Evolutionary conservation across 30 jellyfish, hydroid and myxozoan genomes (phyloP).

Genomic region (Mastigias papua): DNA sequence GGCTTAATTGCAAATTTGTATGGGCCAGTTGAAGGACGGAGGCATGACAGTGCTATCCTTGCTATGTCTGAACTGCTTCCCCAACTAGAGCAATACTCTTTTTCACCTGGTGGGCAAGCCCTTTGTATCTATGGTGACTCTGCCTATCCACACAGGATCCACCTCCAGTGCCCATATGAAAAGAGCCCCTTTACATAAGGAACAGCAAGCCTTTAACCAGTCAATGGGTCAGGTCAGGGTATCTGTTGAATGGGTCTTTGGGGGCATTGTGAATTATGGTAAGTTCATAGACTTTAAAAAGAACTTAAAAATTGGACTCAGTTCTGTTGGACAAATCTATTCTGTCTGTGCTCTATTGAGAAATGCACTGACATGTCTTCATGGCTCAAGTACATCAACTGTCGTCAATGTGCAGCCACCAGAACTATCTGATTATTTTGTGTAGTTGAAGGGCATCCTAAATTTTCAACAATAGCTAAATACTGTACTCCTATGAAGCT

Average conservation of each 20-base stretch:
- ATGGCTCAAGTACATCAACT: conserved; percentile 65
- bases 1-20: too few relatives aligned
- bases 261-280: conserved; percentile 59
- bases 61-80: too few relatives aligned
- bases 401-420: conserved; percentile 72
- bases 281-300: conserved; percentile 66
- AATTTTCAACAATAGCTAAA: neutral
- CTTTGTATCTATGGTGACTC: conserved; percentile 66
- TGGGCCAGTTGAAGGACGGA: too few relatives aligned
- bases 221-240: conserved; percentile 38
- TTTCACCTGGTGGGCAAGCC: too few relatives aligned
- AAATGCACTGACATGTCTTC: conserved; percentile 69
- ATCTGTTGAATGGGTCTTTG: conserved; percentile 77
- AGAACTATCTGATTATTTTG: conserved; percentile 20
- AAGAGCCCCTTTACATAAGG: conserved; percentile 14
- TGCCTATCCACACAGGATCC: conserved; percentile 47
- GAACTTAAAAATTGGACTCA: conserved; percentile 54
- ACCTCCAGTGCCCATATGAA: conserved; percentile 16
- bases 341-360: conserved; percentile 40
- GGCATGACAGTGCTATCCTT: too few relatives aligned
- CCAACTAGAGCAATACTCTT: too few relatives aligned
- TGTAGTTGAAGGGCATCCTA: neutral
- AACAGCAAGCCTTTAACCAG: conserved; percentile 41
- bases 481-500: neutral
- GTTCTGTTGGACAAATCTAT: conserved; percentile 66